Percentiles rank a stretch among this genome's conserved stretches.
These are phyloP conservation scores for Agriotes lineatus DNA, from an alignment of 2,888 invertebrate genomes.

Conservation along the genomic window DNA sequence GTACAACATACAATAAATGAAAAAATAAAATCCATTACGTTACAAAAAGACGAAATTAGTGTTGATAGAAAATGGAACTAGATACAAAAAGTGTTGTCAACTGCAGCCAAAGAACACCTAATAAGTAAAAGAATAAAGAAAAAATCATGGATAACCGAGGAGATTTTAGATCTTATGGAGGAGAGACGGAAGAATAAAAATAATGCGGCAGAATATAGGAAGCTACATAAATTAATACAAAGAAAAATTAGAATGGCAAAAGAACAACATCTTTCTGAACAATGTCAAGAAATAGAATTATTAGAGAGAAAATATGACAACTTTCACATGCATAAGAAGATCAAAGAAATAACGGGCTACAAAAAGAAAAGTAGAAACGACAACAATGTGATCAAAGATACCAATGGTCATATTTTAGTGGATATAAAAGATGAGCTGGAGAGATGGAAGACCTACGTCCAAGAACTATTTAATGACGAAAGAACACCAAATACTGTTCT, in stretches of 20 bases:
- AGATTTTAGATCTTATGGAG: no score
- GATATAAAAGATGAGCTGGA: no score
- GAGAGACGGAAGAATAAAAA: no score
- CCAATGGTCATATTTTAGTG: background rate
- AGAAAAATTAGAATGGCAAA: conserved; percentile 17
- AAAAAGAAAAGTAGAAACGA: background rate
- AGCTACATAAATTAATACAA: conserved; percentile 15
- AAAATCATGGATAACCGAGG: no score
- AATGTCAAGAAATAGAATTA: conserved; percentile 13
- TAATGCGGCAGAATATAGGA: no score
- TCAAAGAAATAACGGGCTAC: conserved; percentile 10
- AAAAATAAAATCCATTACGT: background rate
- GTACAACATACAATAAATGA: conserved; percentile 6
- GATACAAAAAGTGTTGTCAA: conserved; percentile 8
- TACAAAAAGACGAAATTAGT: background rate
- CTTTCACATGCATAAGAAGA: conserved; percentile 16
- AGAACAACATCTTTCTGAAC: conserved; percentile 1
- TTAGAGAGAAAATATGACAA: conserved; percentile 8
- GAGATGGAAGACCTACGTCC: no score
- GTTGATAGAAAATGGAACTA: conserved; percentile 3
- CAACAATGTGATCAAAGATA: conserved; percentile 14
- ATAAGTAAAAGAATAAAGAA: conserved; percentile 1
- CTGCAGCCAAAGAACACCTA: conserved; percentile 12
- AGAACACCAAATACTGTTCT: conserved; percentile 1
- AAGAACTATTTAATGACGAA: conserved; percentile 17